Evolutionary conservation across 2,797 vertebrate species (phyloP).

Genomic region (Amazonetta brasiliensis): DNA sequence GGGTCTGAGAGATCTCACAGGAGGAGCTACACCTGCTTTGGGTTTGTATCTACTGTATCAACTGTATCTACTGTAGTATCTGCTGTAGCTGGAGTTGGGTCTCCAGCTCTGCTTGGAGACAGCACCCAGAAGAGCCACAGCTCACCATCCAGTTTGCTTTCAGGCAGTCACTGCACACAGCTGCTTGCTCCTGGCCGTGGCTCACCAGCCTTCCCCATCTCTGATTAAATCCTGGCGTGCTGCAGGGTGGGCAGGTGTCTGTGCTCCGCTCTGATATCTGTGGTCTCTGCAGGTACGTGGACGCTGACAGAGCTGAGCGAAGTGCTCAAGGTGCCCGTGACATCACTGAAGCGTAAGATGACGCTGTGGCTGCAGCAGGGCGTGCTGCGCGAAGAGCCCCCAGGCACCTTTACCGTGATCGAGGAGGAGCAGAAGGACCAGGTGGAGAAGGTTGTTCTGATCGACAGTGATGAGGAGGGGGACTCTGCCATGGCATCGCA

Average conservation of each 20-base stretch:
- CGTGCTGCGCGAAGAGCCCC: constrained; percentile 89
- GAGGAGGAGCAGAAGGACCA: constrained; percentile 91
- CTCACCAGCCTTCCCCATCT: neutral
- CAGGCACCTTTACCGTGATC: constrained; percentile 87
- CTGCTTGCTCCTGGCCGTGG: neutral
- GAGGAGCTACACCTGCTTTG: neutral
- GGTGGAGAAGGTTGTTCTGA: constrained; percentile 89
- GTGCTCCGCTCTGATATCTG: fast-evolving
- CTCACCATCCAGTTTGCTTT: neutral
- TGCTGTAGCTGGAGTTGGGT: neutral
- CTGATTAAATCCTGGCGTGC: neutral
- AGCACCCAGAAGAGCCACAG: neutral
- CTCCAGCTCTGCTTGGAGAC: neutral
- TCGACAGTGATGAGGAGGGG: constrained; percentile 95
- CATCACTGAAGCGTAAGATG: constrained; percentile 90
- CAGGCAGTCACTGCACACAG: neutral
- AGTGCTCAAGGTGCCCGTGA: constrained; percentile 88
- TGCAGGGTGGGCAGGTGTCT: neutral
- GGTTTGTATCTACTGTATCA: neutral
- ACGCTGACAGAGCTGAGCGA: constrained; percentile 89
- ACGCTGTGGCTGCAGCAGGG: constrained; percentile 97
- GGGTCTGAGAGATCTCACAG: neutral
- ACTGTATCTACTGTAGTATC: neutral
- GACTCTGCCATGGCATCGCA: constrained; percentile 97
- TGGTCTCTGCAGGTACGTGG: constrained; percentile 84